Evolutionary conservation across 2,113 vertebrate genomes (phyloP).

Genomic region (Probosciger aterrimus): DNA sequence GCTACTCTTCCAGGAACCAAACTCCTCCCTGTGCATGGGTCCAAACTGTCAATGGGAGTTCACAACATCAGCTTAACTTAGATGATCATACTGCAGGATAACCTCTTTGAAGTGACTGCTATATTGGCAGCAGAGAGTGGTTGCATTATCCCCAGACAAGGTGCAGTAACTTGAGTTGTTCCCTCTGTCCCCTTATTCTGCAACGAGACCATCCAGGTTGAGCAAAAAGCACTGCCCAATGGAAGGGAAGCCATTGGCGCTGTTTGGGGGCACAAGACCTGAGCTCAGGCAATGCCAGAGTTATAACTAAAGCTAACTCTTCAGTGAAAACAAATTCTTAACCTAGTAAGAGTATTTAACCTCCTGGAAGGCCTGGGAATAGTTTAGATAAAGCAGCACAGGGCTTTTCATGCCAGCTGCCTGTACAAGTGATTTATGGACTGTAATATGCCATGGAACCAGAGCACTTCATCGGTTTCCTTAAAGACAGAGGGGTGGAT

Average conservation of each 20-base stretch:
- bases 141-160: background rate
- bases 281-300: background rate
- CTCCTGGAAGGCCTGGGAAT: background rate
- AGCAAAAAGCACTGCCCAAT: background rate
- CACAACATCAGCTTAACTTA: background rate
- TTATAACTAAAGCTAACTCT: background rate
- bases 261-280: background rate
- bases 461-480: background rate
- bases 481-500: background rate
- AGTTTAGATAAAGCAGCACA: background rate
- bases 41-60: background rate
- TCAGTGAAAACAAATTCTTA: background rate
- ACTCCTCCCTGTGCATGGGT: background rate
- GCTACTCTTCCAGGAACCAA: background rate
- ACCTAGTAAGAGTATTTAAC: background rate
- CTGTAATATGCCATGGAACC: background rate
- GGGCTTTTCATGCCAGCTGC: background rate
- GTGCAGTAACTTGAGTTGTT: background rate
- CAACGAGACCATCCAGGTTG: background rate
- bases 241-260: background rate
- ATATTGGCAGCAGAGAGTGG: background rate
- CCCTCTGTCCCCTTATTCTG: background rate
- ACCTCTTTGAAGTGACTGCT: background rate
- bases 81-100: background rate
- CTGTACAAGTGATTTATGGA: background rate